Percentiles rank a stretch among this genome's conserved stretches.
These are phyloP conservation scores for Microtus ochrogaster DNA, from an alignment of 2,113 vertebrate genomes.

Conservation along the genomic window DNA sequence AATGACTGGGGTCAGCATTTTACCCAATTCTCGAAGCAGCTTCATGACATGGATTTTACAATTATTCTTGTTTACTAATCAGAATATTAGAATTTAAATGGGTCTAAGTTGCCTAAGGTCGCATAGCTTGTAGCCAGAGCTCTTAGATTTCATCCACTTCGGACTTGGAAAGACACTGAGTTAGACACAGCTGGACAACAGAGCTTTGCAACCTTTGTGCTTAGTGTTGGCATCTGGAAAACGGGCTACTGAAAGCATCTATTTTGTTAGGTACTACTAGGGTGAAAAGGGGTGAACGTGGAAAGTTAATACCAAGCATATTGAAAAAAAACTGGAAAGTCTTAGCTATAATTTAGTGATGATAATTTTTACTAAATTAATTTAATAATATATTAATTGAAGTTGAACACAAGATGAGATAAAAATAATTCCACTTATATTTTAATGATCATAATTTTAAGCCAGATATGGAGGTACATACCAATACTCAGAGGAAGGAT, in stretches of 20 bases:
- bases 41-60: not conserved
- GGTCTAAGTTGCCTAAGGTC: not conserved
- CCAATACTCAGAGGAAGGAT: not conserved
- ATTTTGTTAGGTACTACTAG: not conserved
- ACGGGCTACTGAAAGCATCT: not conserved
- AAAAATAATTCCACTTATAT: constrained; percentile 15
- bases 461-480: not conserved
- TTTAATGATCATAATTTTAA: constrained; percentile 20
- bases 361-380: constrained; percentile 24
- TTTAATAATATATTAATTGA: not conserved
- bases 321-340: not conserved
- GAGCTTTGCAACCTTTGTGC: not conserved
- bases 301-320: not conserved
- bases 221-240: constrained; percentile 4
- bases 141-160: not conserved
- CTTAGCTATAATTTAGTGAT: constrained; percentile 10
- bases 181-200: not conserved
- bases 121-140: not conserved
- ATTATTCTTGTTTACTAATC: not conserved
- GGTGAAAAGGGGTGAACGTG: not conserved
- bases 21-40: not conserved
- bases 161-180: not conserved
- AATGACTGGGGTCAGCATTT: not conserved
- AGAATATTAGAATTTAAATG: not conserved
- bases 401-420: not conserved